A percentile compares a stretch with the other conserved stretches of the same genome.
phyloP scores from a whole-genome alignment of 2,113 vertebrate genomes.

The Megaceryle maxima region DNA sequence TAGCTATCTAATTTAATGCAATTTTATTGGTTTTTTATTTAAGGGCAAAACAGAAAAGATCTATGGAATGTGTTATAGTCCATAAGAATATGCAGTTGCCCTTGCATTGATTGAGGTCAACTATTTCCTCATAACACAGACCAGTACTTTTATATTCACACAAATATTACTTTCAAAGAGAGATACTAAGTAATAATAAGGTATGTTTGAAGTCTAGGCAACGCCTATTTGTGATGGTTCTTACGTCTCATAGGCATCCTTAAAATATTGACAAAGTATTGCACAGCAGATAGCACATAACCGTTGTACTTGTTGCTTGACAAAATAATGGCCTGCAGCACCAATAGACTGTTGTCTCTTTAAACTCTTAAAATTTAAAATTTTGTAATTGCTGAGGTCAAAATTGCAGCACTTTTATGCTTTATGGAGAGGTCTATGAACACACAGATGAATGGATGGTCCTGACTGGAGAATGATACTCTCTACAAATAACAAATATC shows the following conservation, averaged over 20 bases:
- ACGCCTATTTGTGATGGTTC: background rate
- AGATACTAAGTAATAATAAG: fast-evolving
- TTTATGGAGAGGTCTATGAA: background rate
- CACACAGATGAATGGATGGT: background rate
- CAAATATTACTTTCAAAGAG: background rate
- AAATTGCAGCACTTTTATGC: background rate
- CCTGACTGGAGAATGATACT: background rate
- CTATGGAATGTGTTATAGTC: background rate
- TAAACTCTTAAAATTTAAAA: background rate
- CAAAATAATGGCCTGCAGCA: background rate
- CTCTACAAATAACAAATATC: background rate
- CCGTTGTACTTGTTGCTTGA: background rate
- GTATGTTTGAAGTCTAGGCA: background rate
- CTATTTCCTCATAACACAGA: background rate
- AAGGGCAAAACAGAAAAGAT: background rate
- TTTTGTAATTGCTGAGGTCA: background rate
- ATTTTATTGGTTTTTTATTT: background rate
- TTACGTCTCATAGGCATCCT: background rate
- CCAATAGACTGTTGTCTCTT: background rate
- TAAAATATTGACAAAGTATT: background rate
- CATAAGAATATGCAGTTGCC: background rate
- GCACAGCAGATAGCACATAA: background rate
- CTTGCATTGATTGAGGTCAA: background rate
- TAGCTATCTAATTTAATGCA: background rate
- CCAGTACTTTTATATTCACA: background rate